Evolutionary conservation across 2,797 vertebrate species (phyloP).

Genomic region (Cossypha heuglini): DNA sequence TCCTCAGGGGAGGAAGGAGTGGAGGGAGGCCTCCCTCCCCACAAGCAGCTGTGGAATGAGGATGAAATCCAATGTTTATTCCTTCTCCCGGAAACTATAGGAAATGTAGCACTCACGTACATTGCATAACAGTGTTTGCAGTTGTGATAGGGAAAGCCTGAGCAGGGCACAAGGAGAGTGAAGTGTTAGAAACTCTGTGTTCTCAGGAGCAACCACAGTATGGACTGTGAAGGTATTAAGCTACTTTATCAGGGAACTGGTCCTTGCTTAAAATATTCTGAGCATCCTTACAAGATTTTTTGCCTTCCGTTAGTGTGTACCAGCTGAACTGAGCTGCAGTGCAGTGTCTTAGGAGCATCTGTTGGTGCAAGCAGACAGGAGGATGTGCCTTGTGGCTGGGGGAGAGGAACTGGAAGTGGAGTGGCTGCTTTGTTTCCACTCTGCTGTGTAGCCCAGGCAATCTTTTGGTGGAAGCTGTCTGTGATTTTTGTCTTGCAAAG

Average conservation of each 20-base stretch:
- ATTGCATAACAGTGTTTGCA: background rate
- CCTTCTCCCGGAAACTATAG: slow-evolving; percentile 62
- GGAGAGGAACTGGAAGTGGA: slow-evolving; percentile 23
- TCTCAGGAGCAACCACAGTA: accelerated
- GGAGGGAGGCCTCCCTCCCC: slow-evolving; percentile 45
- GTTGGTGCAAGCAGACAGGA: background rate
- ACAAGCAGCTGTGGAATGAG: slow-evolving; percentile 62
- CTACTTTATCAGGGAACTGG: background rate
- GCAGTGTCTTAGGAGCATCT: background rate
- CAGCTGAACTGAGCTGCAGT: background rate
- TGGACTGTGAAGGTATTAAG: background rate
- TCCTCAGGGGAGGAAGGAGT: slow-evolving; percentile 34
- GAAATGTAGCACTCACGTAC: background rate
- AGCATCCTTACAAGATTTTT: background rate
- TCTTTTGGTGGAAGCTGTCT: background rate
- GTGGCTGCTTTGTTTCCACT: background rate
- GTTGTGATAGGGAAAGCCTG: background rate
- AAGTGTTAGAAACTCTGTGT: background rate
- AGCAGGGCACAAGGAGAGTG: accelerated
- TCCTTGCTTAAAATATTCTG: background rate
- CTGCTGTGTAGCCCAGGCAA: background rate
- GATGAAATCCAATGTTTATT: slow-evolving; percentile 56
- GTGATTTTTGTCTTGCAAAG: background rate
- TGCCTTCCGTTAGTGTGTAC: background rate
- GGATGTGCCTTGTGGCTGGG: background rate